Base-by-base conservation (phyloP, 1,140 invertebrate species). In the Phthorimaea operculella region DNA sequence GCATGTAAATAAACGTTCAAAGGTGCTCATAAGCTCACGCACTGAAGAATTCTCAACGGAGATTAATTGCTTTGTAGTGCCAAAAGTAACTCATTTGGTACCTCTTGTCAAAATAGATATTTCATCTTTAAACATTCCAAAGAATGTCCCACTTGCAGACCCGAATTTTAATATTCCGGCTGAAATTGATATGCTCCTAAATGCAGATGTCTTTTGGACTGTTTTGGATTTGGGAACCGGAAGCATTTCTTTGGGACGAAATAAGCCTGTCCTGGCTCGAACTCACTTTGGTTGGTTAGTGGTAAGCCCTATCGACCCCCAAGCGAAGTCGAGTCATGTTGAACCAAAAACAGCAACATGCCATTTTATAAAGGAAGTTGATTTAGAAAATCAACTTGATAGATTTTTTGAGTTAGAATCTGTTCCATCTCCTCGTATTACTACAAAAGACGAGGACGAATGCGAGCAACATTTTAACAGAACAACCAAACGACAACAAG, bases 281-380 rank as follows among this genome's bases (percentile, higher is more conserved):
- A 56, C 55, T 14, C 44, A 56, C 51, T 51, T 51, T 8, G 55
- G 55, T 33, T 56, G 48, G 48, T 51, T 56, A 51, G 17, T 56
- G 48, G 48, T 51, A 44, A 51, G 17, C n/a, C 51, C 12, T 42
- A 48, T 16, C 48, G 48, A 51, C n/a, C 11, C 15, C 10, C 12
- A 39, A 12, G 0, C 15, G 15, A 47, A 16, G 8, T 1, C 39
- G 11, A 42, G 39, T 14, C 17, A 14, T 48, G 17, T 48, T 10
- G 10, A 14, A 42, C 11, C 4, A 10, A 56, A 15, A 15, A 17
- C 18, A 56, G 16, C 39, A 51, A 51, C 55, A 56, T 48, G 51
- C 55, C 55, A 56, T 17, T 56, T 48, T 36, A 39, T 42, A 28
- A 10, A 16, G 3, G 36, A 9, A 9, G 8, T 47, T 16, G 15